Evolutionary conservation across 2,888 invertebrate genomes (phyloP).

Genomic region (Xanthia togata): DNA sequence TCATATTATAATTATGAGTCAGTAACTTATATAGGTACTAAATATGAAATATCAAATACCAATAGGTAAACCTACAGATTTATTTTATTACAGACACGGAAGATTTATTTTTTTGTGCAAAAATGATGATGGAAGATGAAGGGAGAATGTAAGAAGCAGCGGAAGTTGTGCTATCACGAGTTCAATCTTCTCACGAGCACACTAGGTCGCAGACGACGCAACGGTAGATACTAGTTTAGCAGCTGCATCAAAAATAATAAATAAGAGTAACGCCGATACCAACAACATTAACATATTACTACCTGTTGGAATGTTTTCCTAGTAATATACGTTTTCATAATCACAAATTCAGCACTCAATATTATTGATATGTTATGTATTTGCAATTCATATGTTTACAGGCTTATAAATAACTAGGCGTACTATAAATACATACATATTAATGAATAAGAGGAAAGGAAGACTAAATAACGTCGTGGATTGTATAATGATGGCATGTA

Average conservation of each 20-base stretch:
- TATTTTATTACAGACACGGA: no score
- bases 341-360: slow-evolving; percentile 55
- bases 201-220: slow-evolving; percentile 82
- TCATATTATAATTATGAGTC: neutral
- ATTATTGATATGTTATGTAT: slow-evolving; percentile 60
- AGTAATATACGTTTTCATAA: slow-evolving; percentile 53
- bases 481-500: slow-evolving; percentile 59
- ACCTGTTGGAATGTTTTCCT: slow-evolving; percentile 54
- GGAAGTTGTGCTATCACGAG: slow-evolving; percentile 66
- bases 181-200: slow-evolving; percentile 80
- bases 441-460: slow-evolving; percentile 63
- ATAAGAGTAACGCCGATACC: slow-evolving; percentile 70
- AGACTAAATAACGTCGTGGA: slow-evolving; percentile 57
- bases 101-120: neutral
- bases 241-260: slow-evolving; percentile 72
- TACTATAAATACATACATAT: slow-evolving; percentile 63
- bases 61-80: neutral
- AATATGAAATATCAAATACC: neutral
- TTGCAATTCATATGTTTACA: slow-evolving; percentile 66
- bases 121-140: neutral
- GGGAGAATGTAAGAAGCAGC: slow-evolving; percentile 26
- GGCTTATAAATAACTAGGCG: slow-evolving; percentile 59
- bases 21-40: neutral
- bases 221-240: slow-evolving; percentile 79
- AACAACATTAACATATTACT: slow-evolving; percentile 57